Base-by-base conservation (phyloP, 2,888 invertebrate species). In the Peribatodes rhomboidaria region DNA sequence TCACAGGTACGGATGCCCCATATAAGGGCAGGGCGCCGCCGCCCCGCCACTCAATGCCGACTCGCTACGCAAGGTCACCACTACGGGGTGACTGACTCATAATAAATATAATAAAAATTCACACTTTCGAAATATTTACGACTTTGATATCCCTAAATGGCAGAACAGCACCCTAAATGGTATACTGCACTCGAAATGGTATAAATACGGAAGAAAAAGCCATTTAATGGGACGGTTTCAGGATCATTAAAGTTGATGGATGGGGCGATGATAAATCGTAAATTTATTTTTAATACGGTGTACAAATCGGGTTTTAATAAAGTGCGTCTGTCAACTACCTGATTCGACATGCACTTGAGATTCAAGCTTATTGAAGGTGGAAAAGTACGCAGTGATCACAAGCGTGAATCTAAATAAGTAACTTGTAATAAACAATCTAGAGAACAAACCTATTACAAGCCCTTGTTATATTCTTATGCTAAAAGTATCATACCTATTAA, bases 71-170 rank as follows among this genome's bases (percentile, higher is more conserved):
- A 65, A 67, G 68, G 70, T 33, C 61, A 16, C 47, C 14, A 35
- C 50, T 41, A 81, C 76, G 84, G 85, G 89, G 89, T 89, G 82
- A 89, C 81, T 88, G 89, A 89, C 89, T 88, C 84, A 83, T 77
- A 73, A 65, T 47, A 42, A 59, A 59, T 50, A 59, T 54, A 41
- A 64, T 79, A 80, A 83, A 86, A 85, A 84, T 83, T 85, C 82
- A 83, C 85, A 83, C 87, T 84, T 82, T 80, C 79, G 63, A 80
- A 70, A 82, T 83, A 88, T 88, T 87, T 83, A 86, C 80, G 76
- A 77, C 76, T 79, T 73, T 78, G 83, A 86, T 87, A 82, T 72
- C 82, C 82, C 77, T 73, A 79, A 74, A 80, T 74, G 79, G 47
- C 16, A 49, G 9, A 49, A 16, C 47, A 10, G 14, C 47, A 31